Conservation (phyloP, 35 echinoderm and acorn worm genomes). For the Nesometra sesokonis region DNA sequence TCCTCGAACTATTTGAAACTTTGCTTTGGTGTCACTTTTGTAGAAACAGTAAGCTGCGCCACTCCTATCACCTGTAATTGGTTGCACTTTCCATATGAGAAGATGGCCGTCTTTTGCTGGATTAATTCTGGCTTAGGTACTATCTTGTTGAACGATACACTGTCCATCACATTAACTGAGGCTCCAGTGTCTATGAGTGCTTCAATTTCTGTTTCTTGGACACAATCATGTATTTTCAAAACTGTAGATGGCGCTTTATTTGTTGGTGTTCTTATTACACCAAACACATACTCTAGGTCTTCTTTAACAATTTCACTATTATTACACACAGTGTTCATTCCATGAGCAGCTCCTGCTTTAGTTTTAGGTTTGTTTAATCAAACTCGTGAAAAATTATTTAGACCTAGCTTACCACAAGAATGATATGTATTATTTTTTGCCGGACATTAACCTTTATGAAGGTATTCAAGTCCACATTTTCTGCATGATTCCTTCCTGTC, state of each 20-base stretch:
- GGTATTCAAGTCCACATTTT: conserved; percentile 26
- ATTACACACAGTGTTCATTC: no score
- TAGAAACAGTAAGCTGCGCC: no score
- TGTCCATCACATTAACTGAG: not conserved
- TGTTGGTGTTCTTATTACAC: not conserved
- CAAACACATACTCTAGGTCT: not conserved
- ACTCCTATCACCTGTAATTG: no score
- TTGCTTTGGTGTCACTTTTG: no score
- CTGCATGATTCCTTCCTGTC: not conserved
- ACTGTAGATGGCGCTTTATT: not conserved
- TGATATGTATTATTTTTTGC: conserved; percentile 36
- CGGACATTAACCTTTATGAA: conserved; percentile 25
- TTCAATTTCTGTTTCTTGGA: not conserved
- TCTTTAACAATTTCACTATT: not conserved
- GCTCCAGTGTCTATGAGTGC: not conserved
- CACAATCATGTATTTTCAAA: not conserved
- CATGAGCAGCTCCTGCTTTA: no score
- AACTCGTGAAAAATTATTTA: not conserved
- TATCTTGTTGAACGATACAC: not conserved
- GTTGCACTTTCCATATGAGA: not conserved
- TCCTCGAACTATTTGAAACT: not conserved
- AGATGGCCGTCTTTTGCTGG: not conserved
- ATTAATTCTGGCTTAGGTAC: not conserved
- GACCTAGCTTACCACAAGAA: conserved; percentile 26
- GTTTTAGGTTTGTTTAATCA: no score